A percentile compares a stretch with the other conserved stretches of the same genome.
These are phyloP conservation scores for Hystrix brachyura DNA, from an alignment of 2,113 vertebrate genomes.

Conservation along the genomic window DNA sequence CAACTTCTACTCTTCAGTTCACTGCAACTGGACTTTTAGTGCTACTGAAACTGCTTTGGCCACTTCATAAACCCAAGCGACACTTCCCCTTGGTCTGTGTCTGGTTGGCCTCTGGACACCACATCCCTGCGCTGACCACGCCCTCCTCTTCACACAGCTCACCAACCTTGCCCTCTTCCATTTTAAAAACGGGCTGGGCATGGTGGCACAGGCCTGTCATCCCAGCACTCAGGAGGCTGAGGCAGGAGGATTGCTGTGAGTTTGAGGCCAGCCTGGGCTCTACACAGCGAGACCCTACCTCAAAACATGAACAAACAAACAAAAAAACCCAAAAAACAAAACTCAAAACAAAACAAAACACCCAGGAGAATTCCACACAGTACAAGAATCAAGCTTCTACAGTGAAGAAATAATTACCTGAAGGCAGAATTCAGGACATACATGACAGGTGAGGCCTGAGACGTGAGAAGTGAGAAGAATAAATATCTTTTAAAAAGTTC, in stretches of 20 bases:
- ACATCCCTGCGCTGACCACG: neutral
- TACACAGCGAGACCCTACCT: neutral
- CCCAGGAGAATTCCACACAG: neutral
- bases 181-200: neutral
- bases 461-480: neutral
- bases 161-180: neutral
- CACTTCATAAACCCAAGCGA: neutral
- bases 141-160: neutral
- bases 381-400: neutral
- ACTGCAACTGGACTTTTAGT: neutral
- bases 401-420: slow-evolving; percentile 3
- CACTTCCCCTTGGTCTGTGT: neutral
- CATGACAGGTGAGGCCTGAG: neutral
- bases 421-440: neutral
- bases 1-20: neutral
- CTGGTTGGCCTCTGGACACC: neutral
- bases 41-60: neutral
- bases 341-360: neutral
- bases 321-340: neutral
- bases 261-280: neutral
- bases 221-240: neutral
- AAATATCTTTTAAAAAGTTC: neutral
- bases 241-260: neutral
- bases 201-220: neutral
- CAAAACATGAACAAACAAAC: neutral